A percentile compares a stretch with the other conserved stretches of the same genome.
phyloP scores from a whole-genome alignment of 2,113 vertebrate species.

The Cephalopholis sonnerati region DNA sequence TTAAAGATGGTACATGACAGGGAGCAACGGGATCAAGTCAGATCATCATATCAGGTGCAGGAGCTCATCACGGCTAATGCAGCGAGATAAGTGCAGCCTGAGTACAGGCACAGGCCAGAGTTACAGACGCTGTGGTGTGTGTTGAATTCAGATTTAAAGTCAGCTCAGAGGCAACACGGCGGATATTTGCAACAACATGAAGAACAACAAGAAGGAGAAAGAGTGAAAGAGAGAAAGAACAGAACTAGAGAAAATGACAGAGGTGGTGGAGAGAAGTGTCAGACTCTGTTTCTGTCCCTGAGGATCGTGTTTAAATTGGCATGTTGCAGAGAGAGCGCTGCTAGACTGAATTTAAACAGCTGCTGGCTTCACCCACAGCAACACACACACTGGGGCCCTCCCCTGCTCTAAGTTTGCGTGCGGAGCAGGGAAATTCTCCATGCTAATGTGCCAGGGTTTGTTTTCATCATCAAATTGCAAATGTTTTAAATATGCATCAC shows the following conservation, averaged over 20 bases:
- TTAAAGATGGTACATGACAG: constrained; percentile 51
- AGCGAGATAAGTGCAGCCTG: constrained; percentile 14
- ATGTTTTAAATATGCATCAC: constrained; percentile 82
- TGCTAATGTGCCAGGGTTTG: constrained; percentile 82
- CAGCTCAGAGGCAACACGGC: neutral
- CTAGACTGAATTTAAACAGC: constrained; percentile 80
- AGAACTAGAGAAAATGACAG: constrained; percentile 43
- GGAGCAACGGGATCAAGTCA: constrained; percentile 43
- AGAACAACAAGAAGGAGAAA: neutral
- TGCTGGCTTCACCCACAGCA: constrained; percentile 73
- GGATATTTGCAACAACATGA: constrained; percentile 8
- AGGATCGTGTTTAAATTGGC: constrained; percentile 79
- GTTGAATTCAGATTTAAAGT: neutral
- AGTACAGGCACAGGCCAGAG: neutral
- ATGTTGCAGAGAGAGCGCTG: constrained; percentile 67
- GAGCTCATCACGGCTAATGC: constrained; percentile 15
- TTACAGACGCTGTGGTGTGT: neutral
- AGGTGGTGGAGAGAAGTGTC: constrained; percentile 57
- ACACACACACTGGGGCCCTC: constrained; percentile 59
- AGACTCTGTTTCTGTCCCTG: constrained; percentile 68
- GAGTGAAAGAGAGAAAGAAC: neutral
- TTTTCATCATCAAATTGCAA: constrained; percentile 84
- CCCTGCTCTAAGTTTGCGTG: constrained; percentile 79
- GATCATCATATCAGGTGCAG: constrained; percentile 49
- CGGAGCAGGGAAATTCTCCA: constrained; percentile 78